Percentiles rank a stretch among this genome's conserved stretches.
These are phyloP conservation scores for Erpornis zantholeuca DNA, from an alignment of 2,113 vertebrate genomes.

Conservation along the genomic window DNA sequence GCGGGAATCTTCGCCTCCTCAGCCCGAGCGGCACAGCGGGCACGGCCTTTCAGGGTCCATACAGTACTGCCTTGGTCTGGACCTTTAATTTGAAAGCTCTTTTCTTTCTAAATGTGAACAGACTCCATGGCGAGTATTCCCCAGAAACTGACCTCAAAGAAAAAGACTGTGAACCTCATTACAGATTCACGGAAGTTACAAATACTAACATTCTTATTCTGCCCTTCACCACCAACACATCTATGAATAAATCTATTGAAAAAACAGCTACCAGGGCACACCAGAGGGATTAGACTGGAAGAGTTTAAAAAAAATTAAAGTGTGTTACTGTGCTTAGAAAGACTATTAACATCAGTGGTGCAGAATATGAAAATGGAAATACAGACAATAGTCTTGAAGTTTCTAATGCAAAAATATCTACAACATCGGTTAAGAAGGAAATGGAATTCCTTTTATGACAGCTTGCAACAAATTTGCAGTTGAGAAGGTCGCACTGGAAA, in stretches of 20 bases:
- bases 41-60: rapidly evolving
- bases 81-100: background rate
- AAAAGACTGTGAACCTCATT: background rate
- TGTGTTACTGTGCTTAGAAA: background rate
- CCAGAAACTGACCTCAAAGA: background rate
- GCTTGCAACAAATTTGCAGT: background rate
- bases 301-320: background rate
- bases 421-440: background rate
- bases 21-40: background rate
- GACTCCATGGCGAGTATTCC: too few relatives aligned
- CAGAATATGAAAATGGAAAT: background rate
- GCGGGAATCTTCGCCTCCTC: too few relatives aligned
- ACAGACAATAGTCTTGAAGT: background rate
- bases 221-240: background rate
- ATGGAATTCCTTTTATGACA: background rate
- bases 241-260: background rate
- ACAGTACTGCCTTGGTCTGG: too few relatives aligned
- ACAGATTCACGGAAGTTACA: background rate
- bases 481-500: background rate
- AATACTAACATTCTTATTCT: background rate
- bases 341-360: background rate
- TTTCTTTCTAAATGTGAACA: background rate
- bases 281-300: background rate
- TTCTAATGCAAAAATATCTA: background rate
- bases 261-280: background rate